phyloP scores from a whole-genome alignment of 2,888 invertebrate species.

The Dasypogon diadema region DNA sequence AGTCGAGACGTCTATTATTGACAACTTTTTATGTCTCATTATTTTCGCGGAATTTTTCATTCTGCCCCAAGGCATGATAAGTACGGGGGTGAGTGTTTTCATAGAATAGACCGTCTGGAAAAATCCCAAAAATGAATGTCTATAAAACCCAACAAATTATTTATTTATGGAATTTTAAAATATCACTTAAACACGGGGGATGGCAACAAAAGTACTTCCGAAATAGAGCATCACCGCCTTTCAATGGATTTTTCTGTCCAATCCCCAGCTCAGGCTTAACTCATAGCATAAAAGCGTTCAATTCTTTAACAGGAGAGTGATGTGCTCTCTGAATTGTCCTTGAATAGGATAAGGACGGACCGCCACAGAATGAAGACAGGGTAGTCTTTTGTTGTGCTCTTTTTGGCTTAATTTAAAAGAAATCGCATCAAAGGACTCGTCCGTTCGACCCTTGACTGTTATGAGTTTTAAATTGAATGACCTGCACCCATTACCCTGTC shows the following conservation, averaged over 20 bases:
- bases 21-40: no score
- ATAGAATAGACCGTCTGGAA: slow-evolving; percentile 4
- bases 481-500: not conserved
- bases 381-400: slow-evolving; percentile 20
- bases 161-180: slow-evolving; percentile 50
- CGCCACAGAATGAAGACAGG: slow-evolving; percentile 1
- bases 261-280: not conserved
- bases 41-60: no score
- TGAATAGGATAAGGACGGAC: slow-evolving; percentile 16
- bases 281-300: not conserved
- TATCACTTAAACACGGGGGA: slow-evolving; percentile 28
- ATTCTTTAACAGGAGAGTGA: slow-evolving; percentile 2
- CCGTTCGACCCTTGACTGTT: not conserved
- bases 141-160: slow-evolving; percentile 41
- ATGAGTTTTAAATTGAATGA: slow-evolving; percentile 35
- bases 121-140: slow-evolving; percentile 11
- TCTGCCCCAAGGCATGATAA: no score
- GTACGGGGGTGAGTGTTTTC: no score
- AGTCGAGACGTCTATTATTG: no score
- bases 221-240: slow-evolving; percentile 22
- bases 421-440: slow-evolving; percentile 11
- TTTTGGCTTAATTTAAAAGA: slow-evolving; percentile 1
- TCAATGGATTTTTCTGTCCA: slow-evolving; percentile 3
- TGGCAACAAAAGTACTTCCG: slow-evolving; percentile 23
- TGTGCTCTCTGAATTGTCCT: slow-evolving; percentile 17